Conservation (phyloP, 2,113 vertebrate species). For the Campylorhamphus procurvoides region DNA sequence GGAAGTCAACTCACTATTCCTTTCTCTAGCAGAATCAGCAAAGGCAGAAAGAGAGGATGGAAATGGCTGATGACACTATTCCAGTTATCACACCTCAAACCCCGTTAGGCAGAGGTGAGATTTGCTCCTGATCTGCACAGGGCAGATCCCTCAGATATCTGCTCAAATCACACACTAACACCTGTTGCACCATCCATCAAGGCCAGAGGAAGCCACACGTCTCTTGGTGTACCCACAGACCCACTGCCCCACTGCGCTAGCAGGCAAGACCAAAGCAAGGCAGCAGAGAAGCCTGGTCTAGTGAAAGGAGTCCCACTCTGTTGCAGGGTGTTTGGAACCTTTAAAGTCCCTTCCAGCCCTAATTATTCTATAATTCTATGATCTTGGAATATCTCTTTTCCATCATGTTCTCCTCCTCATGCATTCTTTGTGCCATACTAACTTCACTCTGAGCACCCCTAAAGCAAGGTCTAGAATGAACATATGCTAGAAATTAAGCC, state of each 20-base stretch:
- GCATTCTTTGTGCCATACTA: neutral
- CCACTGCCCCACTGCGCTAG: neutral
- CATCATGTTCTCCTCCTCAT: neutral
- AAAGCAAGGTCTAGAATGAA: neutral
- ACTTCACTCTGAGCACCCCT: fast-evolving
- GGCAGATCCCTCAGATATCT: neutral
- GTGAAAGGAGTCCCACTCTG: neutral
- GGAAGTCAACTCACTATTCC: fast-evolving
- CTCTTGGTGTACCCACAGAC: neutral
- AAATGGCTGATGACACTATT: neutral
- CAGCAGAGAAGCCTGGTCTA: neutral
- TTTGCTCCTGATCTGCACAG: neutral
- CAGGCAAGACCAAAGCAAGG: fast-evolving
- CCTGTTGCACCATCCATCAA: neutral
- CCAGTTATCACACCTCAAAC: neutral
- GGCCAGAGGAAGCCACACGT: neutral
- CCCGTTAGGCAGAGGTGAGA: neutral
- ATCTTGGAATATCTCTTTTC: neutral
- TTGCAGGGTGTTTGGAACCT: neutral
- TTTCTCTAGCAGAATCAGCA: neutral
- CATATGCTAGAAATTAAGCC: neutral
- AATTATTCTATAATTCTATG: neutral
- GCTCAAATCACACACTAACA: neutral
- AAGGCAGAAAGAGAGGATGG: neutral
- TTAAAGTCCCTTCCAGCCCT: neutral